Evolutionary conservation across 2,888 invertebrate genomes (phyloP).

Genomic region (Seladonia tumulorum): DNA sequence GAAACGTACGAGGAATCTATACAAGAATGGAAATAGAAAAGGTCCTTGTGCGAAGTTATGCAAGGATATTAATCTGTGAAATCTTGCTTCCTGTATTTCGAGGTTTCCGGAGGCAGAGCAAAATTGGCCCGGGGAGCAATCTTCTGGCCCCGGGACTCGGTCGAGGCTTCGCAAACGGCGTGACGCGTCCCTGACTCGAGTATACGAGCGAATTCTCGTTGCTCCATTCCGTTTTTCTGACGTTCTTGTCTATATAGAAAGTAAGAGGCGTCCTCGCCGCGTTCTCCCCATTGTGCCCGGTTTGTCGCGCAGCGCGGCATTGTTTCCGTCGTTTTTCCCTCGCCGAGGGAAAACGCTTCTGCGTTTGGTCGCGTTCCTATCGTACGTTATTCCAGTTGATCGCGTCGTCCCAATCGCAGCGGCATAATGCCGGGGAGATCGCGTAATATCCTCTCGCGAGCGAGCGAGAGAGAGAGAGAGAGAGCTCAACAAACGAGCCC

Average conservation of each 20-base stretch:
- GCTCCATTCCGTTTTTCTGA: background rate
- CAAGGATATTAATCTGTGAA: no score
- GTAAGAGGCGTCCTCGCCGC: background rate
- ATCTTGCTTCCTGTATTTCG: no score
- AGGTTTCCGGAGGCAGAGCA: no score
- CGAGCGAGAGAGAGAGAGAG: constrained; percentile 12
- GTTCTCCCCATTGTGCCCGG: background rate
- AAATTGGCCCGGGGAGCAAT: no score
- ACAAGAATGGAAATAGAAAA: no score
- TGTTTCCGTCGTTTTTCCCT: background rate
- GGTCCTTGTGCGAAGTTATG: no score
- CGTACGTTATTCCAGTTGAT: constrained; percentile 32
- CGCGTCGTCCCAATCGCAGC: constrained; percentile 4
- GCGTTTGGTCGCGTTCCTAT: constrained; percentile 36
- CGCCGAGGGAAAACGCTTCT: background rate
- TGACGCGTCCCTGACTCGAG: background rate
- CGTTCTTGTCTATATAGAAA: background rate
- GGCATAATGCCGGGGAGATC: constrained; percentile 36
- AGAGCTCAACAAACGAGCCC: background rate
- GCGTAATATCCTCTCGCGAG: constrained; percentile 51
- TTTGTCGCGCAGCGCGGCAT: background rate
- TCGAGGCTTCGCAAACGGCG: no score
- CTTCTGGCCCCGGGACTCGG: no score
- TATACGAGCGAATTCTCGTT: background rate
- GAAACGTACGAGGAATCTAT: no score